Percentiles rank a stretch among this genome's conserved stretches.
phyloP scores from a whole-genome alignment of 64 coral and sea anemone species.

The Anthopleura sola region DNA sequence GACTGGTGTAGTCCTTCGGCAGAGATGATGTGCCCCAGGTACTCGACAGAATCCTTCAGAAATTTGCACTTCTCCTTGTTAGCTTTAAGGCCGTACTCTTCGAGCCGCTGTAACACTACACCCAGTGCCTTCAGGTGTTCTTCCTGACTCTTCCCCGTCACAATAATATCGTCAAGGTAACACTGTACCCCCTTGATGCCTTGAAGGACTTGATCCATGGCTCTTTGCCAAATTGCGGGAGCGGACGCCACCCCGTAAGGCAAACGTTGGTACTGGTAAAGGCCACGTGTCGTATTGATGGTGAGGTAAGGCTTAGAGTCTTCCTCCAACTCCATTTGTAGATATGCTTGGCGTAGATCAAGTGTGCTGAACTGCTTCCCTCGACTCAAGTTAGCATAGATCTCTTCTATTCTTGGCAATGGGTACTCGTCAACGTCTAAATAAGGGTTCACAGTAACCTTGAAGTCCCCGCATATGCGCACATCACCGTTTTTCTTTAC shows the following conservation, averaged over 20 bases:
- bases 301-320: constrained; percentile 10
- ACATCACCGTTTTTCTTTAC: too few species aligned
- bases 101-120: not conserved
- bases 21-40: constrained; percentile 29
- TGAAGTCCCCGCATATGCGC: constrained; percentile 32
- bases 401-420: constrained; percentile 17
- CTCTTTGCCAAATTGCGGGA: constrained; percentile 19
- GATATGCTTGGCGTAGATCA: constrained; percentile 26
- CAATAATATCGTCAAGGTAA: constrained; percentile 36
- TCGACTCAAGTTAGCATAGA: constrained; percentile 16
- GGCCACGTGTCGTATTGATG: not conserved
- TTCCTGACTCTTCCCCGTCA: not conserved
- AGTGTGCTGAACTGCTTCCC: not conserved
- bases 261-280: constrained; percentile 20
- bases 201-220: constrained; percentile 36
- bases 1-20: constrained; percentile 24
- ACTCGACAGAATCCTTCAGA: constrained; percentile 15
- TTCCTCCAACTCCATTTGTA: constrained; percentile 38
- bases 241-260: constrained; percentile 33
- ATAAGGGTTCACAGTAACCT: constrained; percentile 25
- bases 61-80: constrained; percentile 39
- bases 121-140: not conserved
- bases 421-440: constrained; percentile 24
- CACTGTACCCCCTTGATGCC: constrained; percentile 7
- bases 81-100: constrained; percentile 28